Base-by-base conservation (phyloP, 35 echinoderm and acorn worm species). In the Hemicentrotus pulcherrimus region DNA sequence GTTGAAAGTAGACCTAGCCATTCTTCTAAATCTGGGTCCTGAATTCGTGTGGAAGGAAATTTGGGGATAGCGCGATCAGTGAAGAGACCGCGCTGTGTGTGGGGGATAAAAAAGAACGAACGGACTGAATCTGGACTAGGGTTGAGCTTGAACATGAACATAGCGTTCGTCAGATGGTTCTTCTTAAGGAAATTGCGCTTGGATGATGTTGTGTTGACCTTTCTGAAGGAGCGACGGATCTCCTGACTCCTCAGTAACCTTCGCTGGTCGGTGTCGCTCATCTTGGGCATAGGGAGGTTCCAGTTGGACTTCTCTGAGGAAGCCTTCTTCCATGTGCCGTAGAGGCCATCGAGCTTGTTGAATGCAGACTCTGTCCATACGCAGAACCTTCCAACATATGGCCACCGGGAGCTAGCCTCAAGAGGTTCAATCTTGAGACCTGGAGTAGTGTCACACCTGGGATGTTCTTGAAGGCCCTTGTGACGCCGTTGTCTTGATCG, bases 281-380 rank as follows among this genome's bases (percentile, higher is more conserved):
- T 99, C 94, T 96, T 98, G 4, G 97, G 97, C 98, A 99, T 99
- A 61, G 98, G 98, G 28, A 99, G 96, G 95, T 99, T 99, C 97
- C 96, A 98, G 55, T 97, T 96, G 31, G 86, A 94, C 96, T 99
- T 99, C 88, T 96, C 95, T 55, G 86, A 95, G 65, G 98, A 99
- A 31, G 95, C 93, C 41, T 96, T 98, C 95, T 97, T 99, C 96
- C 96, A 99, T 92, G 98, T 99, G 46, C 98, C 98, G 88, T 99
- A 99, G 86, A 99, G 92, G 16, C 92, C 61, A 61, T 99, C 97
- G 11, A 99, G 94, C 93, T 95, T 99, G 46, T 97, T 94, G 98
- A 99, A 99, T 61, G 98, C 98, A 94, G 97, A 98, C 94, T 99
- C 98, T 60, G 98, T 99, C 98, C 98, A 99, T 92, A 99, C 97